Conservation (phyloP, 2,113 vertebrate species). For the Motacilla alba region DNA sequence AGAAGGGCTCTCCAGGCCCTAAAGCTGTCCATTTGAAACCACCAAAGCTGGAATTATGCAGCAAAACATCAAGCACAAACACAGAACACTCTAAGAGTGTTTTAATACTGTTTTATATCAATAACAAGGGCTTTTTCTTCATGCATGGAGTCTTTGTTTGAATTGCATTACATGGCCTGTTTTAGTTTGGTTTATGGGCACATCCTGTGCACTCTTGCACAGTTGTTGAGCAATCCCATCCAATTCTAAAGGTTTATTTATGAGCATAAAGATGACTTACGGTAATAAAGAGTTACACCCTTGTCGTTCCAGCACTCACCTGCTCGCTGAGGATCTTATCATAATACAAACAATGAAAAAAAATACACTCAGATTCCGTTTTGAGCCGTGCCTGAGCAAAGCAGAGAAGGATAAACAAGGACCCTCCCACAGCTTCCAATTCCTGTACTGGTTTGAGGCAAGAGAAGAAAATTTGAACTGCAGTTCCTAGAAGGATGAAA, state of each 20-base stretch:
- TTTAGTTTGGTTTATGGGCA: slow-evolving; percentile 6
- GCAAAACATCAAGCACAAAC: background rate
- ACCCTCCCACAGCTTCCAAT: background rate
- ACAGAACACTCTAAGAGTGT: rapidly evolving
- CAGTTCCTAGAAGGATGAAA: background rate
- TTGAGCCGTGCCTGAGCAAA: background rate
- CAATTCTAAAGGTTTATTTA: slow-evolving; percentile 6
- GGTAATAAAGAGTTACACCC: slow-evolving; percentile 46
- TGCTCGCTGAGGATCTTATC: background rate
- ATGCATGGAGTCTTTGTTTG: background rate
- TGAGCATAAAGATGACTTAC: background rate
- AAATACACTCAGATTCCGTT: background rate
- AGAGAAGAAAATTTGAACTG: background rate
- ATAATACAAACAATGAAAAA: slow-evolving; percentile 22
- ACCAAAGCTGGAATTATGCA: background rate
- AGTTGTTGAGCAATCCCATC: slow-evolving; percentile 18
- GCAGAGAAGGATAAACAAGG: background rate
- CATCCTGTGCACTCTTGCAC: background rate
- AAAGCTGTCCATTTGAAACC: background rate
- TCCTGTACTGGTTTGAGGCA: background rate
- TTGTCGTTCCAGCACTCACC: slow-evolving; percentile 10
- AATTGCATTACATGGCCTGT: background rate
- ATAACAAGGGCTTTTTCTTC: background rate
- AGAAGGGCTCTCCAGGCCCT: background rate
- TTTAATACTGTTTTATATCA: background rate